Base-by-base conservation (phyloP, 2,113 vertebrate species). In the Pogona vitticeps region DNA sequence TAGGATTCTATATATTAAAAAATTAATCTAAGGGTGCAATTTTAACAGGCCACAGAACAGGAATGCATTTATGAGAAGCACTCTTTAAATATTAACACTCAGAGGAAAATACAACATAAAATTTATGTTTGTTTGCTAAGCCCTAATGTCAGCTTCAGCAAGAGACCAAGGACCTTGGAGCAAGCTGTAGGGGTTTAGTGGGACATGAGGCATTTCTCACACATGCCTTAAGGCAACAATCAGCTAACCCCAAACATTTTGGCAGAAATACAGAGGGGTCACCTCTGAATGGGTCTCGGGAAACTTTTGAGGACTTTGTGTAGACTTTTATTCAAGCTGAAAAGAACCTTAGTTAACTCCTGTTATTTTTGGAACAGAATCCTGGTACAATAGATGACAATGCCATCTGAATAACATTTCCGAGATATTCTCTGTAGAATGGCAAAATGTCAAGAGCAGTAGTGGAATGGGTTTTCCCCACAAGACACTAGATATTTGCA, bases 71-170 rank as follows among this genome's bases (percentile, higher is more conserved):
- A 89, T 77, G 91, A 82, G 33, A 18, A 59, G 38, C 33, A 84
- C 61, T 2, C 21, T 92, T 93, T 85, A 93, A 93, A 93, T 92
- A 94, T 92, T 94, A 89, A 93, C 83, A n/a, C 26, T 3, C 18
- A 71, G 21, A 77, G 52, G 78, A 73, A 71, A 90, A 86, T 85
- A 87, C 73, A 82, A 80, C 38, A 87, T 88, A 90, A 72, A 83
- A 42, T 3, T 84, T 81, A 67, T 84, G 52, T 93, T 91, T 93
- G 90, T 89, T 94, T 93, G 86, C 90, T 90, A 76, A 83, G 92
- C 88, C 88, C 88, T 81, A 92, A 85, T 86, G 71, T 68, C 77
- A 20, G 79, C 83, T 78, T 76, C 63, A 88, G 79, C 67, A 87
- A 84, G 87, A 86, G 38, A 90, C 38, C 63, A 89, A 93, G 92